Evolutionary conservation across 1,140 invertebrate species (phyloP).

Genomic region (Cheumatopsyche charites): DNA sequence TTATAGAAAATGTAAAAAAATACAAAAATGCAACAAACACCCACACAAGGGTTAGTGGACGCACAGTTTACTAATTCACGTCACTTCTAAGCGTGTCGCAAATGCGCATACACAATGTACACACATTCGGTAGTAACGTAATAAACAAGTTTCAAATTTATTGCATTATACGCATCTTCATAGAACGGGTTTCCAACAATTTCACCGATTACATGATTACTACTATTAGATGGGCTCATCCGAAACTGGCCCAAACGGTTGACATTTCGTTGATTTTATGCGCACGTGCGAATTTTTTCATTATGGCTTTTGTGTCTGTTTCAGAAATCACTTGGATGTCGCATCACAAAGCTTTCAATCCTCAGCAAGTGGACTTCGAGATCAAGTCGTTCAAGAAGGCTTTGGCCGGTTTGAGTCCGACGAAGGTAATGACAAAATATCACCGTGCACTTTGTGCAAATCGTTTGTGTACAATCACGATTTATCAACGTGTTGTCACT

Average conservation of each 20-base stretch:
- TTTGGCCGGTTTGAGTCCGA: conserved; percentile 34
- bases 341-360: conserved; percentile 35
- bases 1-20: no score
- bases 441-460: no score
- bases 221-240: background rate
- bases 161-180: conserved; percentile 19
- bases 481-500: no score
- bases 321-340: conserved; percentile 46
- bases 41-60: no score
- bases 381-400: conserved; percentile 41
- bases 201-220: conserved; percentile 11
- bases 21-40: no score
- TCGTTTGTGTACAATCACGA: no score
- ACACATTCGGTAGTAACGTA: conserved; percentile 1
- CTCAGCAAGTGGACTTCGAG: conserved; percentile 30
- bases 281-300: no score
- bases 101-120: no score
- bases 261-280: no score
- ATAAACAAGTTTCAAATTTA: conserved; percentile 17
- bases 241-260: background rate
- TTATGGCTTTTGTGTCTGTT: conserved; percentile 11
- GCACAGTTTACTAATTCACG: no score
- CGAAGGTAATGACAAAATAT: conserved; percentile 37
- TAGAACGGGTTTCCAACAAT: conserved; percentile 3
- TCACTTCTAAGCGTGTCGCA: no score